phyloP scores from a whole-genome alignment of 2,113 vertebrate genomes.

The Menura novaehollandiae region DNA sequence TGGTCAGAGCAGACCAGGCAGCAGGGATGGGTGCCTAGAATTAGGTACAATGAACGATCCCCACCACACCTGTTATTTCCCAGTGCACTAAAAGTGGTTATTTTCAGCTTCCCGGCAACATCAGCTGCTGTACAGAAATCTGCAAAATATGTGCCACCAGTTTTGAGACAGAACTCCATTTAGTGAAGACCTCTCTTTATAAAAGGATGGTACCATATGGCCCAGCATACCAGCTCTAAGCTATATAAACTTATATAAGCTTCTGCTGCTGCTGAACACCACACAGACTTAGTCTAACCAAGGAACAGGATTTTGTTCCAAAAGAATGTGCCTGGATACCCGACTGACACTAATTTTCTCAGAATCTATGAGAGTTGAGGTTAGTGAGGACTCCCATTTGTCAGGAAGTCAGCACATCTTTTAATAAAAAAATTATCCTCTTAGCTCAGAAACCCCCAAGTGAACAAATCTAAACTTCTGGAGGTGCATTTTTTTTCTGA shows the following conservation, averaged over 20 bases:
- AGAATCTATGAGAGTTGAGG: neutral
- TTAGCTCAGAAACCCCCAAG: neutral
- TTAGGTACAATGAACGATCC: neutral
- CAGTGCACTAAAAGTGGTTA: neutral
- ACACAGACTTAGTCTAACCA: neutral
- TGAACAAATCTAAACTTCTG: neutral
- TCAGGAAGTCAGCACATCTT: neutral
- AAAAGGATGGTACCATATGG: conserved; percentile 9
- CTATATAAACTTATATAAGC: conserved; percentile 4
- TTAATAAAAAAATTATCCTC: neutral
- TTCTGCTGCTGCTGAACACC: neutral
- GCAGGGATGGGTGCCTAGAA: neutral
- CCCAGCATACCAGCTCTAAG: neutral
- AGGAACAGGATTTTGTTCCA: neutral
- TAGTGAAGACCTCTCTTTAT: neutral
- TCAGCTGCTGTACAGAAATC: neutral
- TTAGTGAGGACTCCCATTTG: neutral
- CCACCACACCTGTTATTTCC: neutral
- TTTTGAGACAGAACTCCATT: neutral
- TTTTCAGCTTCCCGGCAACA: conserved; percentile 1
- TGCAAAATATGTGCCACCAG: neutral
- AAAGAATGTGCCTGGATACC: neutral
- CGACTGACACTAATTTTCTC: neutral
- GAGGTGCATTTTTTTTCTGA: neutral
- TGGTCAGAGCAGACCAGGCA: neutral